A percentile compares a stretch with the other conserved stretches of the same genome.
phyloP scores from a whole-genome alignment of 2,888 invertebrate genomes.

The Sphaerophoria rueppellii region DNA sequence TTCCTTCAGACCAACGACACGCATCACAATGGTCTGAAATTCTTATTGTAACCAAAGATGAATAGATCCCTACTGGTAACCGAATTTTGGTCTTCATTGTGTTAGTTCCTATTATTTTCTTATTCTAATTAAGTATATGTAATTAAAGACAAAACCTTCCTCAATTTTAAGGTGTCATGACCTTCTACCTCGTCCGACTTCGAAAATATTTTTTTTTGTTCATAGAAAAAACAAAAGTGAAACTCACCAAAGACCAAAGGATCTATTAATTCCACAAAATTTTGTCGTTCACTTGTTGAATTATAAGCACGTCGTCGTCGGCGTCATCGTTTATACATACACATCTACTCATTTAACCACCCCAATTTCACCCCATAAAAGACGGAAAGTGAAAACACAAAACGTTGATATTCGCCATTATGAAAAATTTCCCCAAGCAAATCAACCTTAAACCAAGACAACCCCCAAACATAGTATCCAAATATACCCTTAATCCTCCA shows the following conservation, averaged over 20 bases:
- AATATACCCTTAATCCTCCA: slow-evolving; percentile 25
- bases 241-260: slow-evolving; percentile 21
- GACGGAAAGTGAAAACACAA: slow-evolving; percentile 57
- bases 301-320: background rate
- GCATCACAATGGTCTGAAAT: too few relatives aligned
- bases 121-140: too few relatives aligned
- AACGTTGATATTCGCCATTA: slow-evolving; percentile 67
- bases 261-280: slow-evolving; percentile 26
- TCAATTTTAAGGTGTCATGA: background rate
- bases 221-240: slow-evolving; percentile 33
- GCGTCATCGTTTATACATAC: too few relatives aligned
- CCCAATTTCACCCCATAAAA: background rate
- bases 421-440: slow-evolving; percentile 59
- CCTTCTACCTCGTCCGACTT: too few relatives aligned
- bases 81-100: too few relatives aligned
- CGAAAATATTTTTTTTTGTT: slow-evolving; percentile 9
- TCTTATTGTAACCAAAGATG: too few relatives aligned
- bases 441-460: slow-evolving; percentile 43
- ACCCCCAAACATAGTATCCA: slow-evolving; percentile 32
- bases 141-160: background rate
- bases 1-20: too few relatives aligned
- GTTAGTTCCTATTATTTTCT: too few relatives aligned
- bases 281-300: slow-evolving; percentile 53
- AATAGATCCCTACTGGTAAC: too few relatives aligned
- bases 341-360: background rate